phyloP scores from a whole-genome alignment of 2,888 invertebrate genomes.

The Eretmocerus hayati region DNA sequence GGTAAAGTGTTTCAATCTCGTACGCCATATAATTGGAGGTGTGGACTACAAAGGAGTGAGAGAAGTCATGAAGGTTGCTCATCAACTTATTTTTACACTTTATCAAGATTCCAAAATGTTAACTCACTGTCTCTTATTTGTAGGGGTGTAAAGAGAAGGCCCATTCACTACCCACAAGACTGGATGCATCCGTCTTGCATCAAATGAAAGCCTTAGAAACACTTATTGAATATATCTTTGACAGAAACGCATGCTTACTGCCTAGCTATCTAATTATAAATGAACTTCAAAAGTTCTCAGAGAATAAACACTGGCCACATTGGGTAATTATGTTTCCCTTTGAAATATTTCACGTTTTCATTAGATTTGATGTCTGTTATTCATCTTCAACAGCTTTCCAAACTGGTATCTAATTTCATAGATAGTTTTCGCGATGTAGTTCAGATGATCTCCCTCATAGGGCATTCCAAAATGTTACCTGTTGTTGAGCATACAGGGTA shows the following conservation, averaged over 20 bases:
- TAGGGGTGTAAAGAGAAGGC: conserved; percentile 84
- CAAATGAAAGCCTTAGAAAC: conserved; percentile 75
- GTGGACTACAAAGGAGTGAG: conserved; percentile 94
- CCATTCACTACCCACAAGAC: conserved; percentile 67
- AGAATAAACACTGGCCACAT: conserved; percentile 78
- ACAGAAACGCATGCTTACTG: conserved; percentile 82
- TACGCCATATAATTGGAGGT: conserved; percentile 77
- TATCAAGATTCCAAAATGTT: background rate
- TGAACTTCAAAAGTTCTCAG: conserved; percentile 85
- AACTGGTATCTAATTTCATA: conserved; percentile 78
- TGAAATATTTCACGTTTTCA: background rate
- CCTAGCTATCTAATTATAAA: conserved; percentile 94
- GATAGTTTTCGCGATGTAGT: conserved; percentile 90
- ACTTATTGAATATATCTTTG: conserved; percentile 83
- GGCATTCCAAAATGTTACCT: conserved; percentile 84
- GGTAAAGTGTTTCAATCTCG: conserved; percentile 79
- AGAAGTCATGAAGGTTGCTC: conserved; percentile 74
- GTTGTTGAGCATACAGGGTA: conserved; percentile 91
- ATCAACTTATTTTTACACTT: background rate
- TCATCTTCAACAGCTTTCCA: conserved; percentile 69
- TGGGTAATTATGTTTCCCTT: conserved; percentile 59
- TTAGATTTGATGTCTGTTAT: background rate
- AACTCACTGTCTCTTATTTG: conserved; percentile 4
- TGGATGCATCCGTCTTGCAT: conserved; percentile 74
- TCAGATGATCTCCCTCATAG: conserved; percentile 92